Percentiles rank a stretch among this genome's conserved stretches.
Conservation (phyloP, 2,113 vertebrate species). For the Lanius collurio region DNA sequence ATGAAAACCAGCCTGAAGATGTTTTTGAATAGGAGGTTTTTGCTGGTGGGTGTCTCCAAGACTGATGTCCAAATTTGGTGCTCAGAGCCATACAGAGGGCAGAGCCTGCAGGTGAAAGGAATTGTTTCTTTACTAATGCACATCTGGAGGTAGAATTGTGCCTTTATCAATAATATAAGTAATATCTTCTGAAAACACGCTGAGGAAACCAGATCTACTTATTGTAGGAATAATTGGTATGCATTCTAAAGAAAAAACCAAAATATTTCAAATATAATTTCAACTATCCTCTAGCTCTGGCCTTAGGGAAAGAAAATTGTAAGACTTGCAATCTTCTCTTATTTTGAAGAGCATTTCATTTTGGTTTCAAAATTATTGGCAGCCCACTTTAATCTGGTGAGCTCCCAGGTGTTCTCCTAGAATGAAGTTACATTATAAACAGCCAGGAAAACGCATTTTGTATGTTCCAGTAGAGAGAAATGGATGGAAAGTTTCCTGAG, state of each 20-base stretch:
- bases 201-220: not conserved
- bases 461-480: not conserved
- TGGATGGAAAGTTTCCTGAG: not conserved
- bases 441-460: not conserved
- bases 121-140: not conserved
- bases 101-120: not conserved
- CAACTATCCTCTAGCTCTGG: not conserved
- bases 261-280: not conserved
- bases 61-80: not conserved
- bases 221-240: not conserved
- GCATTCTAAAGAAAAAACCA: not conserved
- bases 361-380: not conserved
- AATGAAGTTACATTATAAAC: not conserved
- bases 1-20: not conserved
- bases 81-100: not conserved
- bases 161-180: not conserved
- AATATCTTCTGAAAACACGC: not conserved
- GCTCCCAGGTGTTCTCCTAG: not conserved
- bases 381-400: not conserved
- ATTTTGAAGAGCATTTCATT: not conserved
- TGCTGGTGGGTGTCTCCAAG: not conserved
- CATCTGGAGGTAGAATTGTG: not conserved
- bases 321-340: not conserved
- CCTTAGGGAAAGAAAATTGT: not conserved
- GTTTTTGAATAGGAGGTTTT: not conserved